Evolutionary conservation across 2,113 vertebrate species (phyloP), one percentile per base, ranked within the genome.

Genomic region (Thamnaconus septentrionalis): DNA sequence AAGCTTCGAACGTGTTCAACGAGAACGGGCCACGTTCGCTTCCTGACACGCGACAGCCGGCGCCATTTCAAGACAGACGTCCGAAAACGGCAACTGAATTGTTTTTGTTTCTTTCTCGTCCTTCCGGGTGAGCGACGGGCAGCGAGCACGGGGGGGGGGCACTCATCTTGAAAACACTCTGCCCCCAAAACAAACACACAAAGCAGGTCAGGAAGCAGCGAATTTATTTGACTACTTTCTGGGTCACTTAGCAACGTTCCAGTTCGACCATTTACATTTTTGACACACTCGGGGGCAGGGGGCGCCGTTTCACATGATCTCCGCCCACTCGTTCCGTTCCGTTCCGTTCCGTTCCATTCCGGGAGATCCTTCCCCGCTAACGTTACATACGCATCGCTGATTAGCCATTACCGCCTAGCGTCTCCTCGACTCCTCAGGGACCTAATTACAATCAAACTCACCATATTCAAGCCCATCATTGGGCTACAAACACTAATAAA

Each of bases 151-250:
- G n/a, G n/a, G n/a, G n/a, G n/a, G n/a, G n/a, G n/a, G n/a, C n/a
- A 31, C 18, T 31, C 18, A 31, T 31, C 18, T 31, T 31, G 18
- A 31, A 31, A 31, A 2, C 18, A 31, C 18, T 31, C 18, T 31
- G 18, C 18, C 18, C 18, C n/a, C 48, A 50, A 9, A 11, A 76
- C 58, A 75, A 65, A 76, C 53, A 74, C 59, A 74, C 64, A 40
- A 7, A 63, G 43, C 61, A 57, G 52, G 9, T 69, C 74, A 90
- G 93, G 93, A 93, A 94, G 93, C 93, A 93, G 89, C 88, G 84
- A 79, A 86, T 96, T 94, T 96, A 94, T 94, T 95, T 93, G 86
- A 93, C 91, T 90, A 91, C 88, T 92, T 85, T 86, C 64, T 90
- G 85, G 76, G 58, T 59, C 18, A 84, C 82, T 78, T 86, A 76